Evolutionary conservation across 2,888 invertebrate genomes (phyloP).

Genomic region (Mactromeris polynyma): DNA sequence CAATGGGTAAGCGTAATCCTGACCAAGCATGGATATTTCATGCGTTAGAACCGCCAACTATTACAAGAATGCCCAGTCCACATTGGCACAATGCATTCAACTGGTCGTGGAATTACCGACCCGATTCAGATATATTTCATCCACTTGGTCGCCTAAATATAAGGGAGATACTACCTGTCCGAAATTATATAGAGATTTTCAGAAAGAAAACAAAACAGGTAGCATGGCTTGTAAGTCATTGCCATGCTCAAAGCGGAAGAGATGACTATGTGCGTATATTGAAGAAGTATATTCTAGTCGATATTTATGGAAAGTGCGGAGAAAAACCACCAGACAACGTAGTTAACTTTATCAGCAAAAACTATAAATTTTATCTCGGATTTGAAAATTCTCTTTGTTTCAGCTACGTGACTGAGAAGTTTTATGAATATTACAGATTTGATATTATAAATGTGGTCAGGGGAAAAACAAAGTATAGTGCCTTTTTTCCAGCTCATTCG

Average conservation of each 20-base stretch:
- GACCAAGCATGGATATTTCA: too few species aligned
- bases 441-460: too few species aligned
- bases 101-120: conserved; percentile 44
- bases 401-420: conserved; percentile 84
- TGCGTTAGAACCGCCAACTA: neutral
- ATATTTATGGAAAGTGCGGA: conserved; percentile 70
- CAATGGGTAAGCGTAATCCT: too few species aligned
- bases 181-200: conserved; percentile 25
- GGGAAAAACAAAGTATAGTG: conserved; percentile 80
- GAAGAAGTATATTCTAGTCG: conserved; percentile 63
- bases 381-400: conserved; percentile 84
- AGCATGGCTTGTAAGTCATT: too few species aligned
- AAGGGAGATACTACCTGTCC: neutral
- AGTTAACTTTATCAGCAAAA: conserved; percentile 39
- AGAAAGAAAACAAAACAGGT: too few species aligned
- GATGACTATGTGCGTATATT: too few species aligned
- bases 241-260: conserved; percentile 58
- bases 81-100: too few species aligned
- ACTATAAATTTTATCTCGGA: conserved; percentile 81
- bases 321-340: neutral
- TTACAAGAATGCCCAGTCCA: conserved; percentile 16
- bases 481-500: conserved; percentile 80
- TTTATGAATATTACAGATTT: conserved; percentile 74
- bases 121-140: conserved; percentile 29
- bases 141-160: conserved; percentile 3